Base-by-base conservation (phyloP, 2,113 vertebrate genomes). In the Cygnus buccinator region DNA sequence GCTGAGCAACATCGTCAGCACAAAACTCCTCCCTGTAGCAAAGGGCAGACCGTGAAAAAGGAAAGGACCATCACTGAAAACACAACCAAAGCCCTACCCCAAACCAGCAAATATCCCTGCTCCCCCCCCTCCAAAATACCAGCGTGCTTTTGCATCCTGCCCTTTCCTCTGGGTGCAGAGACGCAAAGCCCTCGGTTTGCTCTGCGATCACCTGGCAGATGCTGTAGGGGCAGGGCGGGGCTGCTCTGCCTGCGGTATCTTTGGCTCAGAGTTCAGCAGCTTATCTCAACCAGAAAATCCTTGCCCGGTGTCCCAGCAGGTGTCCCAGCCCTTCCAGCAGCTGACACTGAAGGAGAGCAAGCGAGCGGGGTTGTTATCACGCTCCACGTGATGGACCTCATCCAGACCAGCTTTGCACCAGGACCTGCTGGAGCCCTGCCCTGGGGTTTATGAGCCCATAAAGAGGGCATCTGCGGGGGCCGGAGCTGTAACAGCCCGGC, bases 101-200 rank as follows among this genome's bases (percentile, higher is more conserved):
- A n/a, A 43, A 63, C 3, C 31, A 67, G 5, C 3, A 22, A 67
- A 54, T 22, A 66, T 57, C 29, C 13, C 18, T 26, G 6, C 63
- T 76, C 39, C 39, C 39, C 65, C 26, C 82, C 22, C 31, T 23
- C n/a, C 39, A 44, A 73, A 85, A 43, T 21, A 80, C 39, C 0
- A 0, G 12, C 0, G 0, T 37, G 16, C 0, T 12, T 80, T 63
- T 73, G 7, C 76, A n/a, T 65, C 28, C 35, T 52, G 35, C 46
- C 29, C 31, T 62, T 77, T 43, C 67, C 79, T 33, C 48, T 23
- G 9, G 10, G 4, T 35, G 28, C 4, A 35, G 62, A 22, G 35
- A 13, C 0, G 13, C 33, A 84, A 76, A 88, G 25, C 28, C 41
- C 43, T 41, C 0, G 0, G 14, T 65, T 76, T 80, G 31, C 31